Evolutionary conservation across 2,888 invertebrate species (phyloP), one percentile per base, ranked within the genome.

Genomic region (Eudemis profundana): DNA sequence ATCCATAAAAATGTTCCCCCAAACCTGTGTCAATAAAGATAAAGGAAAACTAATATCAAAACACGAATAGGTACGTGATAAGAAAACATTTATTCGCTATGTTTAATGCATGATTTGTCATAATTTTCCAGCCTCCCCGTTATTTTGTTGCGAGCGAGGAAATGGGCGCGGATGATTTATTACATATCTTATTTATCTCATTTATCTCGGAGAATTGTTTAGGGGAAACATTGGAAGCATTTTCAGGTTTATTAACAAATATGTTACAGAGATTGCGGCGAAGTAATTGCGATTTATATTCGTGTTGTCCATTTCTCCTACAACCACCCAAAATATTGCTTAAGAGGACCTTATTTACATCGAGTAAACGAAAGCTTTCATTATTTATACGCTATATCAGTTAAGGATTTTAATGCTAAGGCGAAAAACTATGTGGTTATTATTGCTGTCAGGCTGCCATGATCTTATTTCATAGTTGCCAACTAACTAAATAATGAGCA

Each of bases 91-190:
- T 91, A 92, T 92, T 91, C 90, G 88, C 91, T 84, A 91, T 92
- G 92, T 92, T 92, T 92, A 92, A 92, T 92, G 91, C 91, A 92
- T 91, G 91, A 91, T 92, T 90, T 90, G 91, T 91, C 90, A 90
- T 91, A 92, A 91, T 92, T 92, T 87, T 83, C 87, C 87, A 85
- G 83, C 87, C 84, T 86, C 87, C 90, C 87, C 83, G 87, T 90
- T 90, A 90, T 91, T 89, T 90, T 87, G 89, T 87, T 82, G 83
- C 82, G 70, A 78, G 80, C 82, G 87, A 84, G 83, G 86, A 86
- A 90, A 90, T 87, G 86, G 90, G 84, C 87, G 84, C 81, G 78
- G 81, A 88, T 90, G 91, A 92, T 90, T 86, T 90, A 91, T 87
- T 72, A 80, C 79, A 82, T 85, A 81, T 91, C 89, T 87, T 72